Evolutionary conservation across 2,888 invertebrate genomes (phyloP), one percentile per base, ranked within the genome.

Genomic region (Calliopum simillimum): DNA sequence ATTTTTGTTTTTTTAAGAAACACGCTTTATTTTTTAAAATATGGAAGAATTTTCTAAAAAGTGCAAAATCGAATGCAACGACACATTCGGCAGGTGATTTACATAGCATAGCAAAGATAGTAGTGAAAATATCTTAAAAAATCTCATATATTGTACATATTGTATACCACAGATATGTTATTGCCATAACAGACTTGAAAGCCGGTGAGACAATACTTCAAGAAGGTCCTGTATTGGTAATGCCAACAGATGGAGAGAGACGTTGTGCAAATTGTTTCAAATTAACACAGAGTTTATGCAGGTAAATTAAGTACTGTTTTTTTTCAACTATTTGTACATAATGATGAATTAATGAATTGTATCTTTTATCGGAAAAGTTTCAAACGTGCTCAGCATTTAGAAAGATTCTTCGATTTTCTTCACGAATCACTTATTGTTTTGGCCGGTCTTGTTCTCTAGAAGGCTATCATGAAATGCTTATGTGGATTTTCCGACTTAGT

Each of bases 191-290:
- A 71, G 87, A 89, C 76, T 81, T 91, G 33, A 87, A 85, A 71
- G 82, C 88, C 0, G 90, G 90, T 1, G 90, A 91, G 77, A 86
- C 86, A 6, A 82, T 91, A 23, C 78, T 91, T 1, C 76, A 86
- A n/a, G 90, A 91, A 75, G 82, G 86, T 71, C 89, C 91, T 0
- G 86, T 88, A 19, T 81, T 89, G 2, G 78, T 91, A 66, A 87
- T 90, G 6, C 89, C 91, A 43, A 74, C 77, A 4, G 68, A 72
- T n/a, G 74, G 73, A 3, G 84, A 82, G 44, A 75, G 75, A 33
- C 80, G 84, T 4, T 91, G 91, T 76, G 86, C 87, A 77, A 88
- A 88, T 78, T 91, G 90, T 78, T 89, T 81, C 56, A 78, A 77
- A 43, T 69, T 81, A 70, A 79, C 83, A 3, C 33, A 3, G 55